A percentile compares a stretch with the other conserved stretches of the same genome.
Evolutionary conservation across 2,113 vertebrate genomes (phyloP).

Genomic region (Carlito syrichta): DNA sequence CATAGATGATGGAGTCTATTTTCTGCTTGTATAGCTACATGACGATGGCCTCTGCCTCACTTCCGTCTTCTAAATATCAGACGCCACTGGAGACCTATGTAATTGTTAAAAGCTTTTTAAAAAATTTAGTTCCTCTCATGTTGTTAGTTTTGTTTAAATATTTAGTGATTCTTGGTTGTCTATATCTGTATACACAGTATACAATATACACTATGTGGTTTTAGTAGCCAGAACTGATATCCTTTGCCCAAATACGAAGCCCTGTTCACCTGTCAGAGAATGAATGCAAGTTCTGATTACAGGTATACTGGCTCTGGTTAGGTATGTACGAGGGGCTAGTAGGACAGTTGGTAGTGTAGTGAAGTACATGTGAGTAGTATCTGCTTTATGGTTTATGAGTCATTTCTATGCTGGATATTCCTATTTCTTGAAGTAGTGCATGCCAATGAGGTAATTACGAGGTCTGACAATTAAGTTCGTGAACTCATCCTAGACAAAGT

Average conservation of each 20-base stretch:
- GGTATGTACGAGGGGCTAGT: not conserved
- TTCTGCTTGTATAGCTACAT: not conserved
- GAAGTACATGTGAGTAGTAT: not conserved
- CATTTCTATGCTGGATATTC: not conserved
- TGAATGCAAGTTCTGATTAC: not conserved
- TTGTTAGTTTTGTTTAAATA: slow-evolving; percentile 22
- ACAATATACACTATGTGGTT: not conserved
- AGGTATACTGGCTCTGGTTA: not conserved
- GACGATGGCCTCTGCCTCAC: not conserved
- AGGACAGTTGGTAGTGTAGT: not conserved
- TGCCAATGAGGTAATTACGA: too few species aligned
- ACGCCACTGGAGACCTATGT: not conserved
- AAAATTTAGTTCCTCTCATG: not conserved
- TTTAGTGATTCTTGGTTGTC: not conserved
- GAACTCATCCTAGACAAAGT: too few species aligned
- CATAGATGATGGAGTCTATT: not conserved
- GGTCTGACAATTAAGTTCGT: too few species aligned
- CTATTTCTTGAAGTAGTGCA: too few species aligned
- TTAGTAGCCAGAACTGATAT: not conserved
- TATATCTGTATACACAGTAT: not conserved
- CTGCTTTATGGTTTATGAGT: not conserved
- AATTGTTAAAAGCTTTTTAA: not conserved
- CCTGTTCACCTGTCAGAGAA: not conserved
- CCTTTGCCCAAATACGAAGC: not conserved
- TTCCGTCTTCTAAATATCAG: not conserved